A percentile compares a stretch with the other conserved stretches of the same genome.
Conservation (phyloP, 2,888 invertebrate genomes). For the Chesias legatella region DNA sequence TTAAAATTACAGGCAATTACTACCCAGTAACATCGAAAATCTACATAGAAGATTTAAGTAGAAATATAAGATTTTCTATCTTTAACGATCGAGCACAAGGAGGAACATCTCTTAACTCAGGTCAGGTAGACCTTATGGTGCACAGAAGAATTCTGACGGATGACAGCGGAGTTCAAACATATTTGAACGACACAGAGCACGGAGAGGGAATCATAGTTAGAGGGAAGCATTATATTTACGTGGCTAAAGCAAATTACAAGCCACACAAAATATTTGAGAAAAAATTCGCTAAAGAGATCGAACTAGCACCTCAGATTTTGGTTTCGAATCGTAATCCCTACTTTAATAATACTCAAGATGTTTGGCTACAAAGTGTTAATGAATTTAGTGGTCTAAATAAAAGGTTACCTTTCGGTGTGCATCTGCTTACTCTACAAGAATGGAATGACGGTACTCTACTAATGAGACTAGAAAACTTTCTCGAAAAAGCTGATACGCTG, state of each 20-base stretch:
- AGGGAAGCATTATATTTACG: conserved; percentile 54
- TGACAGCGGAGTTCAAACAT: conserved; percentile 75
- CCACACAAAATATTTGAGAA: conserved; percentile 57
- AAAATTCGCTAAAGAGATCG: conserved; percentile 57
- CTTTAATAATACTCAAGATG: conserved; percentile 5
- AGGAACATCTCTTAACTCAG: conserved; percentile 86
- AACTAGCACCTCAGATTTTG: conserved; percentile 41
- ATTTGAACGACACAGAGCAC: conserved; percentile 46
- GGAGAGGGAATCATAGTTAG: conserved; percentile 37
- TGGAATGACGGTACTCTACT: conserved; percentile 83
- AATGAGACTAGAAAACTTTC: conserved; percentile 88
- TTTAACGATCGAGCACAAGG: conserved; percentile 91
- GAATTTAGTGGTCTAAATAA: conserved; percentile 69
- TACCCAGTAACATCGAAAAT: conserved; percentile 95
- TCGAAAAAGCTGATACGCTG: conserved; percentile 82
- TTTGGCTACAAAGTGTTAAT: conserved; percentile 33
- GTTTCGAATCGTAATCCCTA: conserved; percentile 26
- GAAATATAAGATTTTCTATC: conserved; percentile 76
- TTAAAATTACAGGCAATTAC: conserved; percentile 83
- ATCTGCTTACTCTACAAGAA: conserved; percentile 88
- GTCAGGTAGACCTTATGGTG: conserved; percentile 89
- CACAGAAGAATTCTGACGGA: conserved; percentile 91
- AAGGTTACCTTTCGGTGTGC: conserved; percentile 84
- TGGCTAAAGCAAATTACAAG: conserved; percentile 46
- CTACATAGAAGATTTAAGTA: conserved; percentile 79